These are phyloP conservation scores for Aphelenchoides avenae DNA, from an alignment of 1,140 invertebrate genomes.

Conservation along the genomic window DNA sequence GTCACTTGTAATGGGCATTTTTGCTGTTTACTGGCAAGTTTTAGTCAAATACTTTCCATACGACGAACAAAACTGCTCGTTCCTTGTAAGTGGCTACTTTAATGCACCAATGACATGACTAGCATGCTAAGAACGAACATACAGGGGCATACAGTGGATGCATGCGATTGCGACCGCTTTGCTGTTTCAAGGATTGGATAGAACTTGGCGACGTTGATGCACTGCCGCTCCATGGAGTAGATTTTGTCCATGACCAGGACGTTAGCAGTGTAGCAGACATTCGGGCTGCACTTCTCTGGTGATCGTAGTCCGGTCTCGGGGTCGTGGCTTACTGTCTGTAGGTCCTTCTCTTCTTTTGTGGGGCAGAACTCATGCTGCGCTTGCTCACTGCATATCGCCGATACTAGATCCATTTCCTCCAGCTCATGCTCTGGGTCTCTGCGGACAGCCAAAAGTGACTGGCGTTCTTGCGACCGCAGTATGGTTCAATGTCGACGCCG, in stretches of 20 bases:
- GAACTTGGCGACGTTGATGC: conserved; percentile 36
- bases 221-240: conserved; percentile 33
- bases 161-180: too few relatives aligned
- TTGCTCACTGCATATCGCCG: conserved; percentile 24
- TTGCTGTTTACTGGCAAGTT: conserved; percentile 13
- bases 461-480: conserved; percentile 34
- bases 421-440: conserved; percentile 24
- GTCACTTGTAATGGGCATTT: too few relatives aligned
- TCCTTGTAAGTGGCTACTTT: conserved; percentile 43
- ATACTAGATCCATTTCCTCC: conserved; percentile 24
- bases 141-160: conserved; percentile 1
- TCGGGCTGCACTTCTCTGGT: conserved; percentile 12
- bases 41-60: conserved; percentile 58
- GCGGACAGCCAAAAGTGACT: conserved; percentile 37
- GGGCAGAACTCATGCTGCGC: conserved; percentile 24
- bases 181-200: too few relatives aligned
- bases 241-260: conserved; percentile 33
- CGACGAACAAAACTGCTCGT: conserved; percentile 54
- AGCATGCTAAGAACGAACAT: not conserved
- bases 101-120: conserved; percentile 3
- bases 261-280: conserved; percentile 44
- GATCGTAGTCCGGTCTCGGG: too few relatives aligned
- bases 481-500: conserved; percentile 40
- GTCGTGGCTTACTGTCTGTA: too few relatives aligned
- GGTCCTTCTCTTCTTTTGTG: too few relatives aligned